phyloP scores from a whole-genome alignment of 2,113 vertebrate species.

The Rhabdomys dilectus region DNA sequence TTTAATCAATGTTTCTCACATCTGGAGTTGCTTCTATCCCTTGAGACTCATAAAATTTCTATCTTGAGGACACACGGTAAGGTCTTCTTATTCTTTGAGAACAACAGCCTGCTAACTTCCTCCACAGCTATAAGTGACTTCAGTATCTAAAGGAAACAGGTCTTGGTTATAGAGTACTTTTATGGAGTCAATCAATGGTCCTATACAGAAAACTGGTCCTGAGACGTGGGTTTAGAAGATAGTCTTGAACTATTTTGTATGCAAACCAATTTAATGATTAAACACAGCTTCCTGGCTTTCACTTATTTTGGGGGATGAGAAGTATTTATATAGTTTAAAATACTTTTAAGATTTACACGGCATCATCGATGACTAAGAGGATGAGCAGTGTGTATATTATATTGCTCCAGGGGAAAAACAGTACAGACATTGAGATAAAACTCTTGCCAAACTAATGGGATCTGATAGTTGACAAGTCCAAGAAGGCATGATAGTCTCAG shows the following conservation, averaged over 20 bases:
- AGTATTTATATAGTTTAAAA: slow-evolving; percentile 22
- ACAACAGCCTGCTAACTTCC: slow-evolving; percentile 68
- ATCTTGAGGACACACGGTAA: slow-evolving; percentile 75
- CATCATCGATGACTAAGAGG: slow-evolving; percentile 1
- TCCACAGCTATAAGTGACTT: slow-evolving; percentile 60
- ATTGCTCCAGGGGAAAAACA: background rate
- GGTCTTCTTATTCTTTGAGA: slow-evolving; percentile 63
- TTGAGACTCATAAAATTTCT: slow-evolving; percentile 72
- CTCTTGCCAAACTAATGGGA: background rate
- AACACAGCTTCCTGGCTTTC: slow-evolving; percentile 15
- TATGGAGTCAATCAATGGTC: background rate
- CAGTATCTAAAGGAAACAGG: slow-evolving; percentile 81
- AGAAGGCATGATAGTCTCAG: background rate
- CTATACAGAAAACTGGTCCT: background rate
- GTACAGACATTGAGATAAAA: background rate
- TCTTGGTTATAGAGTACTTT: slow-evolving; percentile 35
- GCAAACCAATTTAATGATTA: slow-evolving; percentile 6
- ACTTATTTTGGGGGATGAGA: background rate
- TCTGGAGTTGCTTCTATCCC: background rate
- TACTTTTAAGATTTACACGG: background rate
- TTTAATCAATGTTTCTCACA: slow-evolving; percentile 37
- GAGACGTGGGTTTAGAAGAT: background rate
- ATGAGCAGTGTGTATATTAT: background rate
- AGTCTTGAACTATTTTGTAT: slow-evolving; percentile 50
- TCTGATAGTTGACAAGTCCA: background rate